Conservation (phyloP, 2,888 invertebrate genomes). For the Amblyjoppa fuscipennis region DNA sequence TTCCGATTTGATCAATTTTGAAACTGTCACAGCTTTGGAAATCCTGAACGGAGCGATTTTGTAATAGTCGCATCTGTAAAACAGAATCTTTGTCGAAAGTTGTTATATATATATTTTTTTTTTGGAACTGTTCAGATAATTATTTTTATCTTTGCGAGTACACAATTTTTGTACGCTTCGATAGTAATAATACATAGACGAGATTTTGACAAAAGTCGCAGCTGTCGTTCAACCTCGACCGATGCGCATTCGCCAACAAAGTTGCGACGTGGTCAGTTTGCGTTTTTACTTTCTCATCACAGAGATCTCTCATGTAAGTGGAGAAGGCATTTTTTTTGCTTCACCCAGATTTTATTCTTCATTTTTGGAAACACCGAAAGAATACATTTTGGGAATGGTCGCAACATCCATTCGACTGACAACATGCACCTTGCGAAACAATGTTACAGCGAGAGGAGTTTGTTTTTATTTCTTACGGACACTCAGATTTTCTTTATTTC, state of each 20-base stretch:
- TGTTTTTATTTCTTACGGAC: not conserved
- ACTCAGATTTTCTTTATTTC: not conserved
- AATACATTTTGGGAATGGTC: not conserved
- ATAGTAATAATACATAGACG: not conserved
- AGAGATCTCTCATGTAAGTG: not conserved
- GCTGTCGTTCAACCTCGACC: not conserved
- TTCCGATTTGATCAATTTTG: no score
- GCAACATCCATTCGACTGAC: not conserved
- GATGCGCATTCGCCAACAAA: not conserved
- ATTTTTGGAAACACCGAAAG: not conserved
- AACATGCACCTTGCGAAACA: not conserved
- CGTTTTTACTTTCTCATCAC: not conserved
- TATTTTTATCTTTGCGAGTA: not conserved
- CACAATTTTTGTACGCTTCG: not conserved
- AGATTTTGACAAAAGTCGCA: not conserved
- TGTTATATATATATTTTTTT: not conserved
- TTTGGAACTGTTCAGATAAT: not conserved
- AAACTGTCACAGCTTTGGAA: no score
- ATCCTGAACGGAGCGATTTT: not conserved
- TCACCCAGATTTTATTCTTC: not conserved
- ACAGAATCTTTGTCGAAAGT: not conserved
- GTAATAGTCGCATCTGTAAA: not conserved
- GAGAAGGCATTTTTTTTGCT: not conserved
- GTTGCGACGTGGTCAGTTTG: not conserved
- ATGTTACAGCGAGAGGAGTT: not conserved